phyloP scores from a whole-genome alignment of 37 sponge, comb jelly and placozoan genomes.

The Beroe ovata region DNA sequence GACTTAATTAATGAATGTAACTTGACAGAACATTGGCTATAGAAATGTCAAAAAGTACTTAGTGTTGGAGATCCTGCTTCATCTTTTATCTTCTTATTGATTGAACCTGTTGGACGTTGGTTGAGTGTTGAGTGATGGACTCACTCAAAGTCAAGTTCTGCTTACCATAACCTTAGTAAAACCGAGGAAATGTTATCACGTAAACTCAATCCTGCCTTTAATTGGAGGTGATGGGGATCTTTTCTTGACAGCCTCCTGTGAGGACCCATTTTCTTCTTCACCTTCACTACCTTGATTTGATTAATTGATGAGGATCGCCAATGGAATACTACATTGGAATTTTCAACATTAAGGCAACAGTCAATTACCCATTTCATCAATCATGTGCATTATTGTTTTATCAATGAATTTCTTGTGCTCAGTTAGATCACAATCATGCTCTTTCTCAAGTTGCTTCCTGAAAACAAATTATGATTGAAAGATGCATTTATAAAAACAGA shows the following conservation, averaged over 20 bases:
- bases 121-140: too few species aligned
- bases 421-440: conserved; percentile 42
- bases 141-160: too few species aligned
- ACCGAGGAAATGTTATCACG: too few species aligned
- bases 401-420: conserved; percentile 64
- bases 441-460: conserved; percentile 57
- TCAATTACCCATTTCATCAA: conserved; percentile 62
- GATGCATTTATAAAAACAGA: background rate
- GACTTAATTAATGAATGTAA: too few species aligned
- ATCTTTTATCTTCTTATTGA: background rate
- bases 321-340: too few species aligned
- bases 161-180: too few species aligned
- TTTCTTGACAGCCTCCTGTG: background rate
- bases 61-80: background rate
- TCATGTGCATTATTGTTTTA: conserved; percentile 25
- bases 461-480: background rate
- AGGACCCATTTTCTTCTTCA: background rate
- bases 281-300: background rate
- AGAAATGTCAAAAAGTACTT: background rate
- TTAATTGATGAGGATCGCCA: background rate
- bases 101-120: background rate
- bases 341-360: too few species aligned
- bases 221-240: background rate
- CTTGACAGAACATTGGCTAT: too few species aligned
- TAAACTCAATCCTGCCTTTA: background rate